These are phyloP conservation scores for Melanocharis versteri DNA, from an alignment of 2,113 vertebrate genomes.

Conservation along the genomic window DNA sequence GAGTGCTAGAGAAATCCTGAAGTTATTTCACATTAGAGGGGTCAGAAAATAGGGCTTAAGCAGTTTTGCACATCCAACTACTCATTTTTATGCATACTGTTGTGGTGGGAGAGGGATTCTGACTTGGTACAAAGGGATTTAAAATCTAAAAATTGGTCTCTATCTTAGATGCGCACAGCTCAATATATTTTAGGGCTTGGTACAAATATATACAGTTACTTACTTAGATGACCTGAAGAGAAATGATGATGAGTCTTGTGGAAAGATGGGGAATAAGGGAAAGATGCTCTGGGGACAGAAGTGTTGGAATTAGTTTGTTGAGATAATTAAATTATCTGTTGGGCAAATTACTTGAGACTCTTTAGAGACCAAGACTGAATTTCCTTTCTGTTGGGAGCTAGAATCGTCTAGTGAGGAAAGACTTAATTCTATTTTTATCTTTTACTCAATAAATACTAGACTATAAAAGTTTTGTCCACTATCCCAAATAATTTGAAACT, in stretches of 20 bases:
- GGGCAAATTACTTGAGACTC: slow-evolving; percentile 33
- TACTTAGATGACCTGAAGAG: slow-evolving; percentile 3
- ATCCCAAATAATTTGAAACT: neutral
- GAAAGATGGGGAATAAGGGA: neutral
- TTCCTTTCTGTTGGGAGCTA: slow-evolving; percentile 14
- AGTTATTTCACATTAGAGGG: neutral
- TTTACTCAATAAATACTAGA: neutral
- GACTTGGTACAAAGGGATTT: neutral
- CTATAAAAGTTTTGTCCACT: neutral
- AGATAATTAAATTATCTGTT: slow-evolving; percentile 49
- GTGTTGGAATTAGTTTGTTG: neutral
- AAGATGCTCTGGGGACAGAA: slow-evolving; percentile 23
- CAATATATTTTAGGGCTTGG: neutral
- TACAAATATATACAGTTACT: neutral
- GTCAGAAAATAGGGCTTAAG: neutral
- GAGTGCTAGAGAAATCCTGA: neutral
- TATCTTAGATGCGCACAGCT: neutral
- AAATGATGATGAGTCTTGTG: neutral
- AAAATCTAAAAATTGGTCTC: neutral
- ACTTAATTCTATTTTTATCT: slow-evolving; percentile 7
- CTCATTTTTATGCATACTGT: neutral
- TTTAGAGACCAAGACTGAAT: slow-evolving; percentile 32
- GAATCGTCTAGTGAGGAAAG: neutral
- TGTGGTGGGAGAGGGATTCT: neutral
- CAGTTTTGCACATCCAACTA: neutral